Evolutionary conservation across 92 coral and sea anemone genomes (phyloP), one percentile per base, ranked within the genome.

Genomic region (Virgularia gustaviana): DNA sequence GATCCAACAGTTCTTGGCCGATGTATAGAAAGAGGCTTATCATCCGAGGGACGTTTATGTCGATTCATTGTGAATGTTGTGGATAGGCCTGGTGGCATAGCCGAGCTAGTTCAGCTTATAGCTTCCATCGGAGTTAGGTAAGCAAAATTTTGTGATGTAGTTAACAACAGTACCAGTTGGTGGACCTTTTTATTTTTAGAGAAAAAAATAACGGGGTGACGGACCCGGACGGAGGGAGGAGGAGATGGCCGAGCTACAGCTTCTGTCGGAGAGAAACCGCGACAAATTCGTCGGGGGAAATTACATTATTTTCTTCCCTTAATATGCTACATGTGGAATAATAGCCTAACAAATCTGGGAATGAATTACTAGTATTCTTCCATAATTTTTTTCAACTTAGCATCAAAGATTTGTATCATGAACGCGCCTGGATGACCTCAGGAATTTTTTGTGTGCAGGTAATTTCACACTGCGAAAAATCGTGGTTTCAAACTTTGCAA

Each of bases 41-140:
- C 96, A 3, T 87, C 90, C 2, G 96, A 90, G 39, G 96, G 96
- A 18, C 83, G 96, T 29, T 75, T 90, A 33, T 82, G 86, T 71
- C 85, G 95, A 30, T 85, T 90, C 70, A 84, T 90, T 24, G 94
- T 90, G 0, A 90, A 89, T 29, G 91, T 90, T 23, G 79, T 78
- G 58, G 96, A 90, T 71, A 79, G 96, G 43, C 96, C 96, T 28
- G 96, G 96, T 24, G 96, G 96, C 39, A 90, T 90, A 41, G 96
- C 96, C 43, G 91, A 80, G 65, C 80, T 90, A 41, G 81, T 90
- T 22, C 75, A 87, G 63, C 85, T 90, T 3, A 81, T 90, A 19
- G 59, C 90, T 30, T 87, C 94, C 11, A 68, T 86, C 32, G 96
- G 92, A 58, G 96, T 89, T 16, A 90, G 96, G 96, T 90, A 68